phyloP scores from a whole-genome alignment of 1,140 invertebrate genomes.

The Drosophila saltans region DNA sequence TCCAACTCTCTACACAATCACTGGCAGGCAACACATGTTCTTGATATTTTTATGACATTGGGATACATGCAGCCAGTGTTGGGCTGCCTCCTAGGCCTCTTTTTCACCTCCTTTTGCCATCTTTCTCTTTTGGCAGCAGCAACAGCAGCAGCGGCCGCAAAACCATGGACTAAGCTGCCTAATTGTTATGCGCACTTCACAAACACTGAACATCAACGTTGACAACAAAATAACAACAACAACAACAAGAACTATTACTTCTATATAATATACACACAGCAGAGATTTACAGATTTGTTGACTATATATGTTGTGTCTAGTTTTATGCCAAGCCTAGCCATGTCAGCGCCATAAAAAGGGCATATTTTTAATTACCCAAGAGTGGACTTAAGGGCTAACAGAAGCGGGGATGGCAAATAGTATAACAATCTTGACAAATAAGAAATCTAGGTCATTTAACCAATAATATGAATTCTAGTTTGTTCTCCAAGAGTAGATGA shows the following conservation, averaged over 20 bases:
- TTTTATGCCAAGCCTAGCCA: constrained; percentile 25
- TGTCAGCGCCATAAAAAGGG: constrained; percentile 44
- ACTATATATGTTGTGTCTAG: constrained; percentile 25
- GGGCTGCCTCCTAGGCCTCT: not conserved
- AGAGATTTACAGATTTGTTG: constrained; percentile 40
- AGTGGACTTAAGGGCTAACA: constrained; percentile 45
- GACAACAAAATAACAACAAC: constrained; percentile 31
- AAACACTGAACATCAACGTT: constrained; percentile 44
- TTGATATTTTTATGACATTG: constrained; percentile 71
- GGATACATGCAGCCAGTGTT: constrained; percentile 54
- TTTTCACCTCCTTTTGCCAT: not conserved
- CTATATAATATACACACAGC: constrained; percentile 1
- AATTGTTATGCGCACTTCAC: constrained; percentile 68
- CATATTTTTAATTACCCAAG: constrained; percentile 51
- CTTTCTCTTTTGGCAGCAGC: not conserved
- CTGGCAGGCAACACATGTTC: constrained; percentile 64
- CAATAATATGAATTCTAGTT: not conserved
- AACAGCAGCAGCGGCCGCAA: not conserved
- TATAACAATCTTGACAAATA: not conserved
- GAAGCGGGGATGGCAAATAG: constrained; percentile 1
- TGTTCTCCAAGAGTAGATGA: not conserved
- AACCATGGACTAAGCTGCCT: constrained; percentile 64
- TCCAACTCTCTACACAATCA: constrained; percentile 40
- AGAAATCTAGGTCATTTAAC: not conserved
- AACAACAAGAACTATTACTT: constrained; percentile 20